Evolutionary conservation across 1,140 invertebrate genomes (phyloP), one percentile per base, ranked within the genome.

Genomic region (Diorhabda sublineata): DNA sequence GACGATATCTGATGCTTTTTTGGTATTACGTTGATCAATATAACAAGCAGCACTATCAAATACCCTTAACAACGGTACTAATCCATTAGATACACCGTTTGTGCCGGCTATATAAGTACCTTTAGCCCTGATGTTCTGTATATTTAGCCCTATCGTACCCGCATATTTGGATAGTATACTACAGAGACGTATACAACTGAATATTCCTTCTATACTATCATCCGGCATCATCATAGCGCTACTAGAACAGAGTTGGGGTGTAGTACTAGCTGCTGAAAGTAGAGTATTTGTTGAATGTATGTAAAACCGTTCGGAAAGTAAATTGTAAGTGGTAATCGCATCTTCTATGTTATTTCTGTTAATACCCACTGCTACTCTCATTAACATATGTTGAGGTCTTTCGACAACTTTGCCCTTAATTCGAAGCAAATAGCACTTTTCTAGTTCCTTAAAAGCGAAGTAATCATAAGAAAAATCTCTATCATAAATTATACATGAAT

Each of bases 131-230:
- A 99, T 99, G 78, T 94, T 96, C 81, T 99, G 98, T 2, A 99
- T 89, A 85, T 98, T 98, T 0, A 99, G 79, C 0, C 98, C 98
- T 81, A 99, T 98, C 11, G 98, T 98, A 64, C 98, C 98, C 52
- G 97, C 97, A 62, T 91, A 94, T 83, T 99, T 99, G 1, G 96
- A 98, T 59, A 99, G 97, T 6, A 98, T 82, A 2, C 97, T 96
- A 84, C 96, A 98, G 78, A 96, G 92, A 72, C 94, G 95, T 41
- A 99, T 81, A 2, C 95, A 97, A 71, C 95, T 91, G 82, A 94
- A 99, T 74, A 99, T 99, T 9, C 98, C 98, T 77, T 98, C 95
- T 78, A 99, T 98, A 72, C 95, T 98, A 81, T 99, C 98, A n/a
- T 95, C 92, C 64, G 87, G 88, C 95, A 99, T 98, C 0, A 96